These are phyloP conservation scores for Podocnemis expansa DNA, from an alignment of 2,113 vertebrate species.

Conservation along the genomic window DNA sequence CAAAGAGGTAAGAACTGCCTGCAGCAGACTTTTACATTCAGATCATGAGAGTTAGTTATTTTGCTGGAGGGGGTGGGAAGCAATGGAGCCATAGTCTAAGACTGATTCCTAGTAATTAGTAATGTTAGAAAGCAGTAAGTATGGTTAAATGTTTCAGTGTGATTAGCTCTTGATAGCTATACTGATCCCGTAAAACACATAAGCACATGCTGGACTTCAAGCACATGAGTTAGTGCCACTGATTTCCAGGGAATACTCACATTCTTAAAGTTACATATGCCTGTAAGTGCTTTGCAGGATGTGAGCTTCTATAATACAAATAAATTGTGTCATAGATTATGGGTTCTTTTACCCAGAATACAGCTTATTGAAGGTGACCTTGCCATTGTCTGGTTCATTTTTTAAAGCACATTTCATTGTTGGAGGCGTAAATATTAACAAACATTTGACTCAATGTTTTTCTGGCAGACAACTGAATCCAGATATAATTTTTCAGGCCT, in stretches of 20 bases:
- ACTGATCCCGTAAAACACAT: background rate
- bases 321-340: background rate
- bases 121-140: background rate
- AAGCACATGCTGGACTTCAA: background rate
- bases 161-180: background rate
- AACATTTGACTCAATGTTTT: background rate
- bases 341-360: background rate
- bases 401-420: background rate
- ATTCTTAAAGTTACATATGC: background rate
- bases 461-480: background rate
- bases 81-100: background rate
- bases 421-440: background rate
- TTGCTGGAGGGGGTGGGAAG: background rate
- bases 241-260: background rate
- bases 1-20: background rate
- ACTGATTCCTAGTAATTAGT: background rate
- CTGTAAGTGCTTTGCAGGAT: background rate
- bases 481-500: background rate
- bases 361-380: background rate
- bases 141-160: accelerated
- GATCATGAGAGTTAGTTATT: background rate
- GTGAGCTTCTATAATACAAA: background rate
- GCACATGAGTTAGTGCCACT: background rate
- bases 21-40: accelerated
- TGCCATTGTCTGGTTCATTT: background rate